Evolutionary conservation across 2,888 invertebrate genomes (phyloP).

Genomic region (Atethmia centrago): DNA sequence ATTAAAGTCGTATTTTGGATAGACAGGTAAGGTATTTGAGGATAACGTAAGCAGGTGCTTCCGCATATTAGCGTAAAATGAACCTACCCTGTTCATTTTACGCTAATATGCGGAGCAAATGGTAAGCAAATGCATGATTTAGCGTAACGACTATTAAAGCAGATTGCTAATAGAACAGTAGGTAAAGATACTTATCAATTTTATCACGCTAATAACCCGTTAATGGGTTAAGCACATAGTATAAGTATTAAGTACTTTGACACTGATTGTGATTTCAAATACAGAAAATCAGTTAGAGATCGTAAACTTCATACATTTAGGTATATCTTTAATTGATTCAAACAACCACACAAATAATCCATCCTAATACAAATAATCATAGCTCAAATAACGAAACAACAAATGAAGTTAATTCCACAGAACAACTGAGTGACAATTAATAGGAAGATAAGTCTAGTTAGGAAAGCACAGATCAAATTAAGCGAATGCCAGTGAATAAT

Average conservation of each 20-base stretch:
- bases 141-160: neutral
- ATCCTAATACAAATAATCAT: conserved; percentile 30
- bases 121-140: neutral
- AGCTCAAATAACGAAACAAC: conserved; percentile 33
- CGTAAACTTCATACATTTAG: conserved; percentile 1
- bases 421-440: conserved; percentile 41
- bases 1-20: neutral
- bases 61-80: no score
- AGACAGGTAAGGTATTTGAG: neutral
- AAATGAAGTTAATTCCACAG: conserved; percentile 35
- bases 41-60: neutral
- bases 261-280: conserved; percentile 4
- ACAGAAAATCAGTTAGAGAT: neutral
- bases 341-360: no score
- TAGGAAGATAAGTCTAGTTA: conserved; percentile 33
- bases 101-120: neutral
- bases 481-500: conserved; percentile 57
- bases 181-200: conserved; percentile 1
- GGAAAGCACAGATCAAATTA: conserved; percentile 56
- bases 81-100: neutral
- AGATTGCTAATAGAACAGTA: neutral
- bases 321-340: neutral
- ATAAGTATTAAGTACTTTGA: neutral
- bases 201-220: neutral
- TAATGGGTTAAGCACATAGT: neutral